These are phyloP conservation scores for Mormyrops boulengeri DNA, from an alignment of 2,797 vertebrate genomes.

Conservation along the genomic window DNA sequence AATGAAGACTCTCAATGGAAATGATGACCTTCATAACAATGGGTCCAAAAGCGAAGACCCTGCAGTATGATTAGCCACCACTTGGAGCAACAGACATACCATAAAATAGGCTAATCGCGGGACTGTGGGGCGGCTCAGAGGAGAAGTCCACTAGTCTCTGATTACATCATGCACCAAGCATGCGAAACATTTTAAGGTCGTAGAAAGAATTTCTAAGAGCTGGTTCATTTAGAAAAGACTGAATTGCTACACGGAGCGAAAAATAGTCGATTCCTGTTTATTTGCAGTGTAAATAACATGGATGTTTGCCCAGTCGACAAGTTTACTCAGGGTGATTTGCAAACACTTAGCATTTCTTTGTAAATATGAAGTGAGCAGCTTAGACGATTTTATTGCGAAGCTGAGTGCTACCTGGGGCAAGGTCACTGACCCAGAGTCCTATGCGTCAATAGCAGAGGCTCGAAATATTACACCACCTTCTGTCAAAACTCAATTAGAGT, in stretches of 20 bases:
- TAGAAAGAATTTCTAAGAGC: not conserved
- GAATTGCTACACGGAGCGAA: not conserved
- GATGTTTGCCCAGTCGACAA: not conserved
- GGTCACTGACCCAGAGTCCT: not conserved
- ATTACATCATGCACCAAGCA: slow-evolving; percentile 42
- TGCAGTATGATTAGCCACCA: slow-evolving; percentile 11
- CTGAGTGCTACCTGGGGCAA: not conserved
- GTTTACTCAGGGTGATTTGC: not conserved
- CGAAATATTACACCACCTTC: not conserved
- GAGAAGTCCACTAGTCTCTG: slow-evolving; percentile 23
- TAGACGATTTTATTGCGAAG: not conserved
- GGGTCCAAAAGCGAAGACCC: not conserved
- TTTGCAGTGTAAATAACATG: not conserved
- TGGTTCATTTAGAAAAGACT: not conserved
- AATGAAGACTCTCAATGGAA: not conserved
- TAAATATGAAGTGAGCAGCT: not conserved
- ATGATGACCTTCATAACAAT: not conserved
- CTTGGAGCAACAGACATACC: slow-evolving; percentile 20
- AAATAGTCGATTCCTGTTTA: not conserved
- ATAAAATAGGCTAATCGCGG: slow-evolving; percentile 24
- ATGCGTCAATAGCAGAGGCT: not conserved
- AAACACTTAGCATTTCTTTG: not conserved
- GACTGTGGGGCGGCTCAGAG: not conserved
- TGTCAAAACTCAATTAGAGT: slow-evolving; percentile 11
- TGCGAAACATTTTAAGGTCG: slow-evolving; percentile 18